Base-by-base conservation (phyloP, 2,888 invertebrate genomes). In the Galerucella nymphaeae region DNA sequence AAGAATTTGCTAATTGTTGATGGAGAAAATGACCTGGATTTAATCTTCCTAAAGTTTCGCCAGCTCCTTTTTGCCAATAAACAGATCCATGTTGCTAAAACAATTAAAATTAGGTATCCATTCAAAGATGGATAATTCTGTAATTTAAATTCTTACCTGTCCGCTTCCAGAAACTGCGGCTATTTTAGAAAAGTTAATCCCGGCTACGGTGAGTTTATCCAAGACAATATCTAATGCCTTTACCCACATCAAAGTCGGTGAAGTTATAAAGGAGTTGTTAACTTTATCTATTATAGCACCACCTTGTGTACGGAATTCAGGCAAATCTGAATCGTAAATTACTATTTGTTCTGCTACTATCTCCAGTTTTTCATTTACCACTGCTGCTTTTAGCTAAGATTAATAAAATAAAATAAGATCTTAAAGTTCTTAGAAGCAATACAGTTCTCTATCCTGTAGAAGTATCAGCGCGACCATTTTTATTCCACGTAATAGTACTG, bases 81-180 rank as follows among this genome's bases (percentile, higher is more conserved):
- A 99, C 94, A 58, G 97, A 97, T 0, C 98, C 98, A 86, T 99
- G 99, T 94, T 99, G 98, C 95, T 98, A 85, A 58, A 83, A 76
- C 50, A 58, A 18, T 53, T 53, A 1, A 66, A 14, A 58, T n/a
- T n/a, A n/a, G n/a, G 3, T 18, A 23, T 38, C 14, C 6, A 38
- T 30, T 38, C 8, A 38, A 38, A 38, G 1, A 38, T 38, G 30
- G 30, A 9, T 9, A 38, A 38, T 38, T 38, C 9, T 38, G 30
- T 38, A 1, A 16, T 16, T 50, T 16, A 16, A 16, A 16, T 18
- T 55, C 76, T 78, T 87, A 96, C 96, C 92, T 97, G 98, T 3
- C 94, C 98, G 75, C 95, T 94, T 0, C 98, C 98, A 14, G 96
- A 96, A 71, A 99, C 87, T 0, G 95, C 94, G 0, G 89, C 90